Percentiles rank a stretch among this genome's conserved stretches.
Evolutionary conservation across 2,888 invertebrate genomes (phyloP).

Genomic region (Odontomyia ornata): DNA sequence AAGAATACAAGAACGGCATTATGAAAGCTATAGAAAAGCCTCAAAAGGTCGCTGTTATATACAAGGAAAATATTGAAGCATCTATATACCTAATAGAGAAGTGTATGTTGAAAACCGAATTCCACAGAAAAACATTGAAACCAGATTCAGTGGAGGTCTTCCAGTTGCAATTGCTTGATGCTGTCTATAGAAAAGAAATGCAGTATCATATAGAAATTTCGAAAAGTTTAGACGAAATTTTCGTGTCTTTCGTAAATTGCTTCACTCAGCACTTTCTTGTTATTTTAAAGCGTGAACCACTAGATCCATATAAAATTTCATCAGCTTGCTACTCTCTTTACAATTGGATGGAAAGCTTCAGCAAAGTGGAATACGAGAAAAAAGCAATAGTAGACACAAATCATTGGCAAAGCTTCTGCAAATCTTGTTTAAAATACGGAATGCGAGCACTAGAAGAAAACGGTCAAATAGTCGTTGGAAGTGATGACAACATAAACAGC

Average conservation of each 20-base stretch:
- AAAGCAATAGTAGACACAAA: constrained; percentile 61
- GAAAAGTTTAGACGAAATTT: constrained; percentile 63
- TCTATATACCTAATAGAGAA: constrained; percentile 69
- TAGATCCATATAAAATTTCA: constrained; percentile 58
- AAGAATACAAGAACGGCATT: constrained; percentile 71
- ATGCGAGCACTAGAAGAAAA: constrained; percentile 64
- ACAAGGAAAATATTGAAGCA: constrained; percentile 69
- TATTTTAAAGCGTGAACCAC: constrained; percentile 65
- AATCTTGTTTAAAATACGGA: constrained; percentile 73
- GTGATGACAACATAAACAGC: constrained; percentile 61
- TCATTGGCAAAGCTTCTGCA: constrained; percentile 71
- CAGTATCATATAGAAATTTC: constrained; percentile 53
- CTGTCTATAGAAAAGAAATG: constrained; percentile 67
- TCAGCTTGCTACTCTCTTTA: constrained; percentile 61
- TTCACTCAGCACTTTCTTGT: constrained; percentile 66
- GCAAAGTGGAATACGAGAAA: constrained; percentile 52
- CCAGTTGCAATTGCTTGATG: constrained; percentile 68
- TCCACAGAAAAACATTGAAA: constrained; percentile 70
- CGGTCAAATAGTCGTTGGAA: constrained; percentile 60
- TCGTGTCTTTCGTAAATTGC: constrained; percentile 68
- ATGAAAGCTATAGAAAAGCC: constrained; percentile 73
- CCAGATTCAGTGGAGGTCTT: constrained; percentile 70
- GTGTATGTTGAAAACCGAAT: constrained; percentile 68
- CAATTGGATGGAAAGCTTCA: constrained; percentile 55
- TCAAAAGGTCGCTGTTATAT: constrained; percentile 74